Conservation (phyloP, 2,797 vertebrate species). For the Borostomias antarcticus region DNA sequence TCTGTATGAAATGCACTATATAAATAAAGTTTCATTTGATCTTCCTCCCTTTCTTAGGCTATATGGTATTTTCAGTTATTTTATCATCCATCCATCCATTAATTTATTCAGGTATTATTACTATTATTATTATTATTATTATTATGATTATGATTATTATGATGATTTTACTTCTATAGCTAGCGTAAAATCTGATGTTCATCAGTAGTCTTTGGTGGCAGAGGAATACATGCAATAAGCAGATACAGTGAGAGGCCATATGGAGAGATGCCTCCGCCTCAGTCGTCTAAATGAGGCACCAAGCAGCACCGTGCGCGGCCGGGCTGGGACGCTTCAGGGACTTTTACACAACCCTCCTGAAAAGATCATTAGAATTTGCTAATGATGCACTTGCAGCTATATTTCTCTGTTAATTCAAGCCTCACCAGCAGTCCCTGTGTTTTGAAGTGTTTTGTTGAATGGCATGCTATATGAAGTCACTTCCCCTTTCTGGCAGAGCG, state of each 20-base stretch:
- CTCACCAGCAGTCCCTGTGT: constrained; percentile 51
- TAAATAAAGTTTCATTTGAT: constrained; percentile 30
- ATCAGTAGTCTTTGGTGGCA: no score
- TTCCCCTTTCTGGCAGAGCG: constrained; percentile 65
- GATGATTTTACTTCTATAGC: no score
- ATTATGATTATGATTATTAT: no score
- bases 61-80: not conserved
- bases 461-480: constrained; percentile 66
- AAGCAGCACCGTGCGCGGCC: no score
- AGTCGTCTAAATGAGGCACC: no score
- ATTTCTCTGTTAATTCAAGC: no score
- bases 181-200: no score
- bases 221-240: no score
- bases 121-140: not conserved
- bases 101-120: not conserved
- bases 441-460: constrained; percentile 56
- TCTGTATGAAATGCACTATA: no score
- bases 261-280: no score
- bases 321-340: not conserved
- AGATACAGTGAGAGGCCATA: no score
- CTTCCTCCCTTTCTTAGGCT: constrained; percentile 42
- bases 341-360: constrained; percentile 32
- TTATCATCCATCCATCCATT: no score
- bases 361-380: constrained; percentile 33
- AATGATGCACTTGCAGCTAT: constrained; percentile 38